Evolutionary conservation across 2,797 vertebrate genomes (phyloP), one percentile per base, ranked within the genome.

Genomic region (Euphonia xanthogaster): DNA sequence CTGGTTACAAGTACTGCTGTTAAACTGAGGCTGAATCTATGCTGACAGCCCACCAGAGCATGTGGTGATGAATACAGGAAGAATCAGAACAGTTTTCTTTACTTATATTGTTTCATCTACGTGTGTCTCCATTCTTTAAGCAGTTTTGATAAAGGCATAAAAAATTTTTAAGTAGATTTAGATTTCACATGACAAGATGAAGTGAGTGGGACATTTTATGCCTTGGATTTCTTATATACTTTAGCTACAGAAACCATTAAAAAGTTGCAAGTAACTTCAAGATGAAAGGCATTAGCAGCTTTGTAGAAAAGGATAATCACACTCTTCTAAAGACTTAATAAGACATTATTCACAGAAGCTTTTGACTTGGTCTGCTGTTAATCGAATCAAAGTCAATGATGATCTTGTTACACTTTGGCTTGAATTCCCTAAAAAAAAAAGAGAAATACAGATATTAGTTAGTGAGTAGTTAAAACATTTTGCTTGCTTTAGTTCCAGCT

Each of bases 311-410:
- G 77, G 91, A 96, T 91, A 95, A 97, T 96, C 93, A 96, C 77
- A 90, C 44, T 92, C 82, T 97, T 97, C 92, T 27, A 67, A 58
- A 84, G 83, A 81, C 78, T 92, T 97, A 97, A 97, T 78, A 74
- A 97, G 95, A 87, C 40, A 72, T 86, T 95, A 92, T 95, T 98
- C 97, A 98, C 86, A 96, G 93, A 90, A 86, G 97, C 93, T 96
- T 96, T 91, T 97, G 98, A 97, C 80, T 97, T 70, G 85, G 96
- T 96, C 86, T 98, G 96, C 73, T 96, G 97, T 98, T 99, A 98
- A 99, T 99, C 96, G 99, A 99, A 97, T 99, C 98, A 98, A 99
- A 99, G 97, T 99, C 98, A 37, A 99, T 99, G 97, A 99, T 97
- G 95, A 99, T 98, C 98, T 98, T 96, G 65, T 96, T 98, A 97